These are phyloP conservation scores for Ormyrus rosae DNA, from an alignment of 2,888 invertebrate species.

Conservation along the genomic window DNA sequence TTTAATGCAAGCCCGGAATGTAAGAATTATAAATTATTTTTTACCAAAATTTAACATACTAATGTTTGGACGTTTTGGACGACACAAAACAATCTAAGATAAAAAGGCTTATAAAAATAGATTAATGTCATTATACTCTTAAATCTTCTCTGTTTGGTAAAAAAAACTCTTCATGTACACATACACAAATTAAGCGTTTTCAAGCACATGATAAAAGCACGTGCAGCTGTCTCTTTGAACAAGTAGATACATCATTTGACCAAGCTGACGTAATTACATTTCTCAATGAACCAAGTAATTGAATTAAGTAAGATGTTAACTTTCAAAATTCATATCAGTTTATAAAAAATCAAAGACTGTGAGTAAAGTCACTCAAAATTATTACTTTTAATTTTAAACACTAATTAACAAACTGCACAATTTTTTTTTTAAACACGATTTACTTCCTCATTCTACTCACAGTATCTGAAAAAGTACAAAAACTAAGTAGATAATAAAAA, in stretches of 20 bases:
- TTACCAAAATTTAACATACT: slow-evolving; percentile 57
- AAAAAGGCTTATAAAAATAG: slow-evolving; percentile 71
- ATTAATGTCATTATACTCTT: slow-evolving; percentile 50
- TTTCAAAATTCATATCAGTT: slow-evolving; percentile 5
- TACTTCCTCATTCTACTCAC: not conserved
- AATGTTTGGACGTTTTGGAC: slow-evolving; percentile 59
- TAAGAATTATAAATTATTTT: slow-evolving; percentile 36
- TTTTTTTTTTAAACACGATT: not conserved
- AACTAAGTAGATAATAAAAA: slow-evolving; percentile 24
- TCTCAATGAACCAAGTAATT: not conserved
- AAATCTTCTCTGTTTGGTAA: slow-evolving; percentile 28
- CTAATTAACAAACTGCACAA: not conserved
- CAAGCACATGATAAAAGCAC: slow-evolving; percentile 16
- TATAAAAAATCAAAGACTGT: slow-evolving; percentile 15
- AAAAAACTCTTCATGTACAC: slow-evolving; percentile 28
- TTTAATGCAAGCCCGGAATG: slow-evolving; percentile 42
- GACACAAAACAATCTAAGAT: slow-evolving; percentile 66
- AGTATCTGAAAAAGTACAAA: not conserved
- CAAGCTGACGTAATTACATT: slow-evolving; percentile 17
- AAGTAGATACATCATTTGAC: slow-evolving; percentile 18
- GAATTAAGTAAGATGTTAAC: not conserved
- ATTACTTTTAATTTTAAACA: slow-evolving; percentile 1
- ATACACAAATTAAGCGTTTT: slow-evolving; percentile 36
- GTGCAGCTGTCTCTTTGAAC: slow-evolving; percentile 3
- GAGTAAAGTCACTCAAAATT: slow-evolving; percentile 18